Evolutionary conservation across 2,888 invertebrate species (phyloP).

Genomic region (Halictus ligatus): DNA sequence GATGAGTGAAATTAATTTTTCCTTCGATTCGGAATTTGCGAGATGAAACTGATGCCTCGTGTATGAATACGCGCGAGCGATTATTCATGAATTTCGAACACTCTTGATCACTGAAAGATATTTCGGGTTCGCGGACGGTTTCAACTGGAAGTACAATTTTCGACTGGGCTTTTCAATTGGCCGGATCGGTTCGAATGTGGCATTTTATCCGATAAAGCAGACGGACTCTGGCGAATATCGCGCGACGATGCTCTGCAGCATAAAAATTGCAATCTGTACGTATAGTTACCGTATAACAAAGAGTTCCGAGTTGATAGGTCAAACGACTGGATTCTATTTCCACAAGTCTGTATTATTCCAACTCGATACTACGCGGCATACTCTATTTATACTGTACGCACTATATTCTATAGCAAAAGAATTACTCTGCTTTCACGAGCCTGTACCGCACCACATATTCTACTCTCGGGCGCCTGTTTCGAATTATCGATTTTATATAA

Average conservation of each 20-base stretch:
- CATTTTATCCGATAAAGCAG: background rate
- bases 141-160: slow-evolving; percentile 1
- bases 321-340: background rate
- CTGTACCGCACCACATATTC: background rate
- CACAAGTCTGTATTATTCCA: no score
- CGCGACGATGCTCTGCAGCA: background rate
- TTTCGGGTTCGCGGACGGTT: background rate
- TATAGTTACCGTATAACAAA: background rate
- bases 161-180: background rate
- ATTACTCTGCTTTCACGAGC: background rate
- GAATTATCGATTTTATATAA: background rate
- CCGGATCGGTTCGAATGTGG: background rate
- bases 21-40: background rate
- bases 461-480: background rate
- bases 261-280: background rate
- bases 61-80: background rate
- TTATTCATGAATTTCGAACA: background rate
- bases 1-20: background rate
- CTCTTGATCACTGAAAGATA: background rate
- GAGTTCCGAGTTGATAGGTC: background rate
- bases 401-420: no score
- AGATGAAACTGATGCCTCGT: background rate
- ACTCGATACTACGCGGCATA: background rate
- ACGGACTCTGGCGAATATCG: background rate
- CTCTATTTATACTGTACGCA: no score